Evolutionary conservation across 2,113 vertebrate genomes (phyloP).

Genomic region (Camelus bactrianus): DNA sequence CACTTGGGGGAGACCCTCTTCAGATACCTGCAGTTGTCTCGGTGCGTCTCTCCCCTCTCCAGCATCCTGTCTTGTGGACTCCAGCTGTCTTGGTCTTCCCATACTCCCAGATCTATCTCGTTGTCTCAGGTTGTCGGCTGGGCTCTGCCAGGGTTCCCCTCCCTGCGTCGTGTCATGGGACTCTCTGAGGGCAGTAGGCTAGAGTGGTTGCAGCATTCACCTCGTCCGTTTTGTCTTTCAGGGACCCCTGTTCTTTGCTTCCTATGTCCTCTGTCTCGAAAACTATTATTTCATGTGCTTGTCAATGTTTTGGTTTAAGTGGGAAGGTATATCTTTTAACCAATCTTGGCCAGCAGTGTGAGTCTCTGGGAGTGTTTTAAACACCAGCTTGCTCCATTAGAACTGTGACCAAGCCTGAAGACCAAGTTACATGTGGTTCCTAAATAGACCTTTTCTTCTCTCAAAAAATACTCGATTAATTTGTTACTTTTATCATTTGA

Average conservation of each 20-base stretch:
- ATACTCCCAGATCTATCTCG: not conserved
- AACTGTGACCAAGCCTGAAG: not conserved
- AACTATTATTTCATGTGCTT: not conserved
- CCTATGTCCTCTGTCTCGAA: not conserved
- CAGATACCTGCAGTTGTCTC: not conserved
- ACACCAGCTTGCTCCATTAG: not conserved
- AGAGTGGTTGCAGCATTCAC: not conserved
- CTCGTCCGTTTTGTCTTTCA: slow-evolving; percentile 6
- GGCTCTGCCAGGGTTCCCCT: not conserved
- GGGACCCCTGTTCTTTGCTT: not conserved
- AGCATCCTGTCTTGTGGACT: not conserved
- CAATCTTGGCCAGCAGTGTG: not conserved
- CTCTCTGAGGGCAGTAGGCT: not conserved
- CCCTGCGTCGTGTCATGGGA: not conserved
- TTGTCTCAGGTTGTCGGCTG: not conserved
- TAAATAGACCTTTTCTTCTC: not conserved
- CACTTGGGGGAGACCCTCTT: not conserved
- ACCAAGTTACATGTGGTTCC: not conserved
- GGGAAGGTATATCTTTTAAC: not conserved
- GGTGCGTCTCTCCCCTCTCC: not conserved
- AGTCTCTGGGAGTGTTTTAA: not conserved
- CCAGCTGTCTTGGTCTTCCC: not conserved
- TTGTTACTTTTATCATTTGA: slow-evolving; percentile 59
- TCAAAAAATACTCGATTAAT: slow-evolving; percentile 5
- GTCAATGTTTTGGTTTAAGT: not conserved